phyloP scores from a whole-genome alignment of 2,888 invertebrate species.

The Heliconius sara region DNA sequence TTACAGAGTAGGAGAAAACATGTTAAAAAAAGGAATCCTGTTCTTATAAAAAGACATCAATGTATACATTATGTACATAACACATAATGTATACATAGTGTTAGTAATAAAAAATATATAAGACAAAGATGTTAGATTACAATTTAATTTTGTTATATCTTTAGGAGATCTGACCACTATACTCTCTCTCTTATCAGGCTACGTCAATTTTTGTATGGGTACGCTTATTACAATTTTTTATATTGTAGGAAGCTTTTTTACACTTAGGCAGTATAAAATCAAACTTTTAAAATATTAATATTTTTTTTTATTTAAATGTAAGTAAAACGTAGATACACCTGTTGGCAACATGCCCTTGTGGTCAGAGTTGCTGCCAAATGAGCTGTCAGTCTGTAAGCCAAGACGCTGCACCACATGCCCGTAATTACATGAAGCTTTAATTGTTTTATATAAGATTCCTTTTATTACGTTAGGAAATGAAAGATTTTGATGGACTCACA shows the following conservation, averaged over 20 bases:
- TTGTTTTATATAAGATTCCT: background rate
- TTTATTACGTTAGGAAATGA: too few relatives aligned
- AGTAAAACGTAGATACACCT: conserved; percentile 23
- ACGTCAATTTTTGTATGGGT: background rate
- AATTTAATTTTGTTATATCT: too few relatives aligned
- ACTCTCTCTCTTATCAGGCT: background rate
- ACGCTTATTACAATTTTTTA: background rate
- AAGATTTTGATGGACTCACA: too few relatives aligned
- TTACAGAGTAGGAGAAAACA: too few relatives aligned
- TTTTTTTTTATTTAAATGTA: background rate
- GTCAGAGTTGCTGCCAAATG: conserved; percentile 30
- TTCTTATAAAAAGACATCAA: too few relatives aligned
- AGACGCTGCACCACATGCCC: conserved; percentile 22
- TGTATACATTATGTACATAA: too few relatives aligned
- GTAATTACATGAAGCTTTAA: conserved; percentile 23
- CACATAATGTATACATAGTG: too few relatives aligned
- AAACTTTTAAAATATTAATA: background rate
- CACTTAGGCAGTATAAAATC: too few relatives aligned
- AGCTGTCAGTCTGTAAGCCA: conserved; percentile 32
- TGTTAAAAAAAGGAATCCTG: too few relatives aligned
- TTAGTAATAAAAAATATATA: too few relatives aligned
- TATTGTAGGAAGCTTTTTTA: background rate
- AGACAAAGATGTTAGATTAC: too few relatives aligned
- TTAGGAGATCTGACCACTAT: background rate
- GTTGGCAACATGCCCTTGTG: conserved; percentile 30